These are phyloP conservation scores for Rhinoraja longicauda DNA, from an alignment of 2,797 vertebrate genomes.

Conservation along the genomic window DNA sequence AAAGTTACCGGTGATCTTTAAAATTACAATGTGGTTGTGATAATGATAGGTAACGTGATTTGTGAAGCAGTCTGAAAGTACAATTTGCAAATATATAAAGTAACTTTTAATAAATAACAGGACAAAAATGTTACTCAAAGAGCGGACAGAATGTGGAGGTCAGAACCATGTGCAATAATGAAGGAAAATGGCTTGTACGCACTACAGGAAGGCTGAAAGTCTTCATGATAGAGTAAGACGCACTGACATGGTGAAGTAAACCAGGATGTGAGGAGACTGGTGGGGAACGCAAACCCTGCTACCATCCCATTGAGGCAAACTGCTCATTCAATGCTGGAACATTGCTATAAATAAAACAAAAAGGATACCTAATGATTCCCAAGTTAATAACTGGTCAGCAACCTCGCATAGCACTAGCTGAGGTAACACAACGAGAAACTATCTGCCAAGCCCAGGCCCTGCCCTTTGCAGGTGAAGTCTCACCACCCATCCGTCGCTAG, in stretches of 20 bases:
- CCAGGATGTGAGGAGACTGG: background rate
- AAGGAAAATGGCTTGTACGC: background rate
- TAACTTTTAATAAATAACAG: background rate
- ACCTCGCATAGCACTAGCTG: background rate
- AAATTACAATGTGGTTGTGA: no score
- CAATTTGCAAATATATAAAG: background rate
- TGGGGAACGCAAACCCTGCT: background rate
- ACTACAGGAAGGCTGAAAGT: background rate
- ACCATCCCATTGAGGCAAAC: background rate
- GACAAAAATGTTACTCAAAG: background rate
- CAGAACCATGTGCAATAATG: background rate
- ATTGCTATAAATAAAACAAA: background rate
- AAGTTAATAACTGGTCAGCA: background rate
- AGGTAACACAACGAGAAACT: no score
- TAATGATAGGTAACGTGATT: background rate
- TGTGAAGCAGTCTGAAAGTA: background rate
- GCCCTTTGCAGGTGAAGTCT: background rate
- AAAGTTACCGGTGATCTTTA: background rate
- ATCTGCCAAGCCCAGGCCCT: no score
- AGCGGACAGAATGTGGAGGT: background rate
- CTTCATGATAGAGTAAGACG: background rate
- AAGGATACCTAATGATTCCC: background rate
- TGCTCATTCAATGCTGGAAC: background rate
- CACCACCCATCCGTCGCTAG: background rate
- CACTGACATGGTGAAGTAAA: background rate